A percentile compares a stretch with the other conserved stretches of the same genome.
Conservation (phyloP, 2,113 vertebrate species). For the Coturnix japonica region DNA sequence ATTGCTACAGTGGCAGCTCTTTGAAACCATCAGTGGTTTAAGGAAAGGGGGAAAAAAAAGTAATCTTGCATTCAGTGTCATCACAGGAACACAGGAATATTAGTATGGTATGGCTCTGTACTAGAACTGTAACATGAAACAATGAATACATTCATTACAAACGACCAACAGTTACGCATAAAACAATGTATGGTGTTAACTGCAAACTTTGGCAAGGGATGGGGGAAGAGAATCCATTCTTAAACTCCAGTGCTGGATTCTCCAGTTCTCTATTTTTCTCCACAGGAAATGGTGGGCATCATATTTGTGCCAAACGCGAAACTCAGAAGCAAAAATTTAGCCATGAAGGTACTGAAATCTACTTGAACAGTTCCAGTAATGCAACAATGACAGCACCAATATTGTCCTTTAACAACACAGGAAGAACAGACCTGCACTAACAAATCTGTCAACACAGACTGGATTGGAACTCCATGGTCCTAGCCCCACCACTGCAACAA, state of each 20-base stretch:
- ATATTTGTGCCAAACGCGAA: background rate
- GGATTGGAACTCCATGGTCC: background rate
- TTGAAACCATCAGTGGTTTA: constrained; percentile 10
- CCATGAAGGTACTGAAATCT: background rate
- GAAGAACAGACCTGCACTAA: background rate
- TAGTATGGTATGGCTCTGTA: background rate
- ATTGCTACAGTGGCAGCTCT: background rate
- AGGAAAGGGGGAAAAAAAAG: background rate
- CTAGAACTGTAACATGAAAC: background rate
- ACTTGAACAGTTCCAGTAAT: background rate
- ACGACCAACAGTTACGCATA: background rate
- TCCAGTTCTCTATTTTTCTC: background rate
- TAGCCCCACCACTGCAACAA: background rate
- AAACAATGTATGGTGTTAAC: background rate
- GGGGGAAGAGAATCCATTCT: background rate
- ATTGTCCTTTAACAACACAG: background rate
- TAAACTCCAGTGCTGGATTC: background rate
- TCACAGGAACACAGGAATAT: background rate
- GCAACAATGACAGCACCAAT: background rate
- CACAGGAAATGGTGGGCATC: background rate
- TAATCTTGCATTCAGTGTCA: background rate
- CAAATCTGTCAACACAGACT: background rate
- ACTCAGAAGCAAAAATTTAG: background rate
- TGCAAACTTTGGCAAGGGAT: background rate
- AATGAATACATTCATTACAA: background rate